phyloP scores from a whole-genome alignment of 2,888 invertebrate species.

The Hemithea aestivaria region DNA sequence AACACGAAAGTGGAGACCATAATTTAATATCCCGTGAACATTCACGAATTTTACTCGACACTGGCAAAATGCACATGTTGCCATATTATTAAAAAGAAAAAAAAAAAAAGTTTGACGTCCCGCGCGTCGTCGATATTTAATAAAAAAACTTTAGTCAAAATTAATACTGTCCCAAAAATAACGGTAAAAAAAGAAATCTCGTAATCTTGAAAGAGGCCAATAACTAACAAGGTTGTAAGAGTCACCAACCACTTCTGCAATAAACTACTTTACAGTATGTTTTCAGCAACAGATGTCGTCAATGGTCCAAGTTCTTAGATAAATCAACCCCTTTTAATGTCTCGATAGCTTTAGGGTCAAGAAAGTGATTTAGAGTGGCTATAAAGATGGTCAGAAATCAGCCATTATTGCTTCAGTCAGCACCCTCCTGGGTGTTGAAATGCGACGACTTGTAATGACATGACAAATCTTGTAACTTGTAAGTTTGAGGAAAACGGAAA shows the following conservation, averaged over 20 bases:
- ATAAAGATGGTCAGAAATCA: conserved; percentile 65
- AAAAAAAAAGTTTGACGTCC: too few relatives aligned
- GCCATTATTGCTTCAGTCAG: conserved; percentile 63
- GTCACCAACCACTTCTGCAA: conserved; percentile 54
- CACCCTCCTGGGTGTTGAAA: conserved; percentile 55
- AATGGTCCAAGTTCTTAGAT: conserved; percentile 71
- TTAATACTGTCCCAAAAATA: too few relatives aligned
- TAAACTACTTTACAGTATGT: conserved; percentile 57
- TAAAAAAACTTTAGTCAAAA: too few relatives aligned
- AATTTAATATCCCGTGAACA: too few relatives aligned
- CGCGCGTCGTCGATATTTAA: too few relatives aligned
- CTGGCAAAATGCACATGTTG: too few relatives aligned
- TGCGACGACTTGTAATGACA: conserved; percentile 37
- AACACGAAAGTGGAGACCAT: too few relatives aligned
- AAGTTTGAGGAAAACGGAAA: conserved; percentile 11
- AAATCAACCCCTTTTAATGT: conserved; percentile 77
- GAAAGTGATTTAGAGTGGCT: conserved; percentile 67
- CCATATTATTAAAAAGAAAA: too few relatives aligned
- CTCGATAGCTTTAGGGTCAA: conserved; percentile 65
- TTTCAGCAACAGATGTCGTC: conserved; percentile 67
- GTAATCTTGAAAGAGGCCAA: too few relatives aligned
- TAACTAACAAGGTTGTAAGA: conserved; percentile 33
- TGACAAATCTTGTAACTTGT: conserved; percentile 23
- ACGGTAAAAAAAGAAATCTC: background rate
- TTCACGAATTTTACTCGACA: too few relatives aligned